Evolutionary conservation across 2,113 vertebrate genomes (phyloP).

Genomic region (Muntiacus reevesi): DNA sequence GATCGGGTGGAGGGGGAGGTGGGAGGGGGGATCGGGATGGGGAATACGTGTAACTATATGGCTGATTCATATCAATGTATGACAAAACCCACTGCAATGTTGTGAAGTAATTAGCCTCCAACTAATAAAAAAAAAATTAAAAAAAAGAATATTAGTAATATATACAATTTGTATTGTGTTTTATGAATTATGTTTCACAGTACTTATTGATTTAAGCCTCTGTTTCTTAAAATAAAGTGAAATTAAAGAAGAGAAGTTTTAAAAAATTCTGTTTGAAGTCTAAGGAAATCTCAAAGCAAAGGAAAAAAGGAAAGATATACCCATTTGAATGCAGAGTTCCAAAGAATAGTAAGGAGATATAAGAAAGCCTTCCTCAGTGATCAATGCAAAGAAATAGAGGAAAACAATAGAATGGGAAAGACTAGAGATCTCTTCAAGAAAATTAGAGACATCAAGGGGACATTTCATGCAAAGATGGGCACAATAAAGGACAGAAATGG

Average conservation of each 20-base stretch:
- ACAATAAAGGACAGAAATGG: background rate
- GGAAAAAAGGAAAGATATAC: background rate
- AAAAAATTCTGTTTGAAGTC: background rate
- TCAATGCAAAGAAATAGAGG: background rate
- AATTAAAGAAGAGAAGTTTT: background rate
- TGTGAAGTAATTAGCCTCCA: too few relatives aligned
- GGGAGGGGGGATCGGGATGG: too few relatives aligned
- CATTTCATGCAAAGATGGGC: background rate
- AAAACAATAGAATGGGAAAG: background rate
- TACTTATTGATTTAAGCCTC: background rate
- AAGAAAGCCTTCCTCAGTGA: background rate
- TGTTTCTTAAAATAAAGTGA: background rate
- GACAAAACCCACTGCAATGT: too few relatives aligned
- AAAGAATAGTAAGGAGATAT: background rate
- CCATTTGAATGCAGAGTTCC: background rate
- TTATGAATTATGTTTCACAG: background rate
- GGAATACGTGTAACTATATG: too few relatives aligned
- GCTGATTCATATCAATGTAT: too few relatives aligned
- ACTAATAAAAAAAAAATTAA: too few relatives aligned
- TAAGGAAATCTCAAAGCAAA: background rate
- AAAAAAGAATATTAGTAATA: background rate
- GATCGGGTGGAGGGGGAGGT: too few relatives aligned
- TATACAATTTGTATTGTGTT: background rate
- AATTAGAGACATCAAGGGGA: background rate
- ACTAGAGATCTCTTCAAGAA: background rate